Evolutionary conservation across 2,797 vertebrate species (phyloP).

Genomic region (Hydrolagus colliei): DNA sequence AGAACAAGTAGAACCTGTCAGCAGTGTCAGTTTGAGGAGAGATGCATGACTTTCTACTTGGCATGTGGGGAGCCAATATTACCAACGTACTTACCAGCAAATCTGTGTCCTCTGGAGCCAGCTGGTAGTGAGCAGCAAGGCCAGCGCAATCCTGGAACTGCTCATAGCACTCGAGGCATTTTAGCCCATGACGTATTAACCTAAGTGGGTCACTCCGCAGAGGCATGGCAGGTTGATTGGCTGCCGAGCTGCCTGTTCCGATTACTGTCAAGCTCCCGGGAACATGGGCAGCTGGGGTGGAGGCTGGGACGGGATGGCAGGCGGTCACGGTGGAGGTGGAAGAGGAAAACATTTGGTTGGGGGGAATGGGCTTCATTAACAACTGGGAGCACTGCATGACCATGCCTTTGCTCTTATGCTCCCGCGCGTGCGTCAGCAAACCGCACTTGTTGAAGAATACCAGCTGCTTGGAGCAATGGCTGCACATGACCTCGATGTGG

Average conservation of each 20-base stretch:
- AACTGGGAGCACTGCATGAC: constrained; percentile 97
- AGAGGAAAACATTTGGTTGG: constrained; percentile 80
- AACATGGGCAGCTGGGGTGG: constrained; percentile 38
- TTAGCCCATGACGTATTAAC: constrained; percentile 67
- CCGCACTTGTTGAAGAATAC: constrained; percentile 95
- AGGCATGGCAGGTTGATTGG: constrained; percentile 69
- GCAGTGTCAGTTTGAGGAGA: not conserved
- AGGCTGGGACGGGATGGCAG: constrained; percentile 40
- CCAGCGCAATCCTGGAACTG: constrained; percentile 72
- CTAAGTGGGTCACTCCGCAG: constrained; percentile 70
- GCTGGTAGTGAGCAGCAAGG: constrained; percentile 89
- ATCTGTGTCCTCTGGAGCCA: constrained; percentile 69
- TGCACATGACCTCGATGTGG: constrained; percentile 89
- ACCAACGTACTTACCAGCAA: constrained; percentile 69
- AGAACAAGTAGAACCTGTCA: too few relatives aligned
- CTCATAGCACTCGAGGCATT: constrained; percentile 88
- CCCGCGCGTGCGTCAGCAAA: constrained; percentile 82
- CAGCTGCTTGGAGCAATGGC: constrained; percentile 76
- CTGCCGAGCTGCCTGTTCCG: constrained; percentile 38
- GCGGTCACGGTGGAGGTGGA: constrained; percentile 44
- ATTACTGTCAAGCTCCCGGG: constrained; percentile 36
- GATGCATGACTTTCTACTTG: not conserved
- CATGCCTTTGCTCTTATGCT: constrained; percentile 81
- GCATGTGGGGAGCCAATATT: not conserved
- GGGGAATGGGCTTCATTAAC: constrained; percentile 82